Evolutionary conservation across 2,888 invertebrate genomes (phyloP), one percentile per base, ranked within the genome.

Genomic region (Tanytarsus gracilentus): DNA sequence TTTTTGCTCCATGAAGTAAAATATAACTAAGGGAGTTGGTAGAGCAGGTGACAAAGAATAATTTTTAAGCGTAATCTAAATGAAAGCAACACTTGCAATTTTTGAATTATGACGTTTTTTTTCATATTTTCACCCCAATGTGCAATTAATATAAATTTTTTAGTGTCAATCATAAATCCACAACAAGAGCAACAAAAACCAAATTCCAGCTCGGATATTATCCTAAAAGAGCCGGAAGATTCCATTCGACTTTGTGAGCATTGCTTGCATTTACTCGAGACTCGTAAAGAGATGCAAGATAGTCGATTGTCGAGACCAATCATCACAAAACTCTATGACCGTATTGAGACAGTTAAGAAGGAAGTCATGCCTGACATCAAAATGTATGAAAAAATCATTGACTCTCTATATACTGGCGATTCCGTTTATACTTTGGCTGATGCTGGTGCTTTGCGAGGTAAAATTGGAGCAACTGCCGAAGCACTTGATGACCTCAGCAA

Each of bases 401-500:
- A 66, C 25, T 71, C 72, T 50, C 70, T 85, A 1, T 80, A 88
- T 65, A 83, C 85, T 61, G 97, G 97, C n/a, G 96, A 97, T 73
- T 84, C 89, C 0, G 88, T 86, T 1, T 95, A 92, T 70, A 85
- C 85, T 64, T 74, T 96, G 60, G 78, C 83, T 26, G 91, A 94
- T 69, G 92, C 93, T 7, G 88, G 91, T 70, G 80, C 85, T 3
- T 75, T 93, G 67, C 81, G 93, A 62, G 81, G 84, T 0, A 87
- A 89, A 68, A 85, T 98, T 51, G 85, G 91, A 1, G 87, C 86
- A 71, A 78, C 90, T 59, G 95, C 92, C 0, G 95, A 95, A 72
- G 83, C 82, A 64, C 86, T 97, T 61, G 96, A 96, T 73, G 71
- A 81, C 61, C 76, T 84, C 29, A 88, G 88, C 71, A 92, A 93